Evolutionary conservation across 2,888 invertebrate genomes (phyloP), one percentile per base, ranked within the genome.

Genomic region (Netelia melanura): DNA sequence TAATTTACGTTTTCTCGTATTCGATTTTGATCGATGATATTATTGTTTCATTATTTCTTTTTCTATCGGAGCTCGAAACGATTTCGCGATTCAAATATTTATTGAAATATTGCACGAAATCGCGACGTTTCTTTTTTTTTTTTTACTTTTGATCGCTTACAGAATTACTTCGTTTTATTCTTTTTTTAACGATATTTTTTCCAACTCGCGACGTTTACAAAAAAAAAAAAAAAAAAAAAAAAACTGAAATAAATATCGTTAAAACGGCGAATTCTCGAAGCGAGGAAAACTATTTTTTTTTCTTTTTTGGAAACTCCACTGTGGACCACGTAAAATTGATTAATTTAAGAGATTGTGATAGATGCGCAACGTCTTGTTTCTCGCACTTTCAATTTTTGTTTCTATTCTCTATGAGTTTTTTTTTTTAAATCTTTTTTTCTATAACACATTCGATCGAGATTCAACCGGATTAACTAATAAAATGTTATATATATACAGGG

Each of bases 401-500:
- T 70, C 67, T 84, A 81, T 62, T 72, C 17, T 2, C 65, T 65
- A 72, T 14, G n/a, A 48, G n/a, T 64, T 56, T 23, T 38, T 38
- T 38, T 38, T 38, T 38, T 6, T 38, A 21, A 21, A 17, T 17
- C 3, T 38, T 8, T 38, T 38, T 65, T 54, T 82, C 81, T 85
- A 75, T 71, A 58, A 76, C 79, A 80, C 54, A 67, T 76, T 85
- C 70, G 68, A 70, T 44, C 70, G 44, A 79, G 54, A 61, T 72
- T 71, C 54, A 23, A 81, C 81, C 74, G 81, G 54, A 75, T 75
- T 70, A 71, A 70, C 64, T 75, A 72, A 85, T 70, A 62, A 38
- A 78, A 21, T 58, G 30, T 23, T 54, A 79, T 79, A 77, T 43
- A 58, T 25, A 21, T 21, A 21, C 21, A 21, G 21, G 21, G 21